Evolutionary conservation across 2,888 invertebrate species (phyloP), one percentile per base, ranked within the genome.

Genomic region (Scaptomyza parva): DNA sequence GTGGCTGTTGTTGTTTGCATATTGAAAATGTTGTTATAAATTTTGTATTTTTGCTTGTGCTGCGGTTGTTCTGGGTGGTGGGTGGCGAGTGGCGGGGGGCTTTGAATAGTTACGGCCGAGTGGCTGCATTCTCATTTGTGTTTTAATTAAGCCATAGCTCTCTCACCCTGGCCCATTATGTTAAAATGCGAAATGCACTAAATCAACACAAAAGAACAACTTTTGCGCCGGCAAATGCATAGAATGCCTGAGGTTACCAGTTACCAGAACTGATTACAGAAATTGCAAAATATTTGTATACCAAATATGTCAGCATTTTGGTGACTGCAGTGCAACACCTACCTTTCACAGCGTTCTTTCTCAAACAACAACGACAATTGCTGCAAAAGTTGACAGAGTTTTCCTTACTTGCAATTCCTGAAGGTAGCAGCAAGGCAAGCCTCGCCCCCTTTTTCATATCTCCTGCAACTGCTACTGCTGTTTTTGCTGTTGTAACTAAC

Each of bases 71-170:
- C n/a, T n/a, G n/a, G n/a, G n/a, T n/a, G n/a, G n/a, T n/a, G n/a
- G n/a, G n/a, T n/a, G n/a, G n/a, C n/a, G n/a, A n/a, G n/a, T n/a
- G n/a, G n/a, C n/a, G n/a, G n/a, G 39, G 48, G 24, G 35, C 45
- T 35, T 39, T 76, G 76, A 53, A 69, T 76, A 67, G 71, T 75
- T 61, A 35, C 17, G 26, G 24, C 9, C 45, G 9, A 14, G 40
- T 35, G 60, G 22, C 28, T 12, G 26, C 14, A 41, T 35, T 48
- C 52, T 48, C 61, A 57, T 67, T 76, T 71, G 60, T 52, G 44
- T 71, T 73, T 65, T 83, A 86, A 83, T 83, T 59, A 83, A 86
- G 86, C 80, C 65, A 64, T 69, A 48, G 48, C 41, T 55, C 11
- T 14, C 9, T 14, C 12, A 11, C 9, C 14, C 17, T 48, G 43